phyloP scores from a whole-genome alignment of 2,888 invertebrate species.

The Epinotia nisella region DNA sequence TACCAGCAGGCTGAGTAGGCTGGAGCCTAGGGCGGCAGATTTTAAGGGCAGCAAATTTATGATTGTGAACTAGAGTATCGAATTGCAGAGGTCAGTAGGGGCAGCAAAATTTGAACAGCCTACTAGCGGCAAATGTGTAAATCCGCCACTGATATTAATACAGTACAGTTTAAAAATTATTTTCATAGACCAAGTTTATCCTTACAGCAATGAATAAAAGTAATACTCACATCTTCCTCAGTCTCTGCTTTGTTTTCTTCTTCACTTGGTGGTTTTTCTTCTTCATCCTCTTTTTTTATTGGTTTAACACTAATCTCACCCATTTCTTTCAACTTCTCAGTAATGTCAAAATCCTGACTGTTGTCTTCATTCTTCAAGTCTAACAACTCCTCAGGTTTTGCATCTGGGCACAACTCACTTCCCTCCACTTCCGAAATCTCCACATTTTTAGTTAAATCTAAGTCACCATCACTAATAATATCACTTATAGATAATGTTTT shows the following conservation, averaged over 20 bases:
- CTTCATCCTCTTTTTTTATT: conserved; percentile 67
- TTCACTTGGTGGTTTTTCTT: conserved; percentile 54
- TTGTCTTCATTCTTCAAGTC: conserved; percentile 75
- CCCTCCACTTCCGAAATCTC: conserved; percentile 79
- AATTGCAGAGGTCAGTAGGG: no score
- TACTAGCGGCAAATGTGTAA: no score
- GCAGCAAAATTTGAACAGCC: no score
- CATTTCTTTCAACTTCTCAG: conserved; percentile 87
- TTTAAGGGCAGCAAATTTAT: no score
- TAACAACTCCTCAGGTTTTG: conserved; percentile 72
- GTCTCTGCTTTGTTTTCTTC: conserved; percentile 69
- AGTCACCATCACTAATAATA: conserved; percentile 77
- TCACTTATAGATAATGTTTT: conserved; percentile 81
- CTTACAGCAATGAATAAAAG: background rate
- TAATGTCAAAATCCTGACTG: conserved; percentile 84
- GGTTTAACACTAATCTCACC: conserved; percentile 82
- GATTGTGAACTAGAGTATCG: no score
- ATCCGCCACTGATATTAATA: no score
- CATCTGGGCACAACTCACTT: conserved; percentile 74
- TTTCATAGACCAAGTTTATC: no score
- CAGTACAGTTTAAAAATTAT: no score
- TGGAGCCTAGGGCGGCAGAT: no score
- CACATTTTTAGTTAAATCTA: conserved; percentile 79
- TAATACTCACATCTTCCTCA: conserved; percentile 74
- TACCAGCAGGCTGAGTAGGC: no score